phyloP scores from a whole-genome alignment of 2,113 vertebrate species.

The Megaceryle torquata region DNA sequence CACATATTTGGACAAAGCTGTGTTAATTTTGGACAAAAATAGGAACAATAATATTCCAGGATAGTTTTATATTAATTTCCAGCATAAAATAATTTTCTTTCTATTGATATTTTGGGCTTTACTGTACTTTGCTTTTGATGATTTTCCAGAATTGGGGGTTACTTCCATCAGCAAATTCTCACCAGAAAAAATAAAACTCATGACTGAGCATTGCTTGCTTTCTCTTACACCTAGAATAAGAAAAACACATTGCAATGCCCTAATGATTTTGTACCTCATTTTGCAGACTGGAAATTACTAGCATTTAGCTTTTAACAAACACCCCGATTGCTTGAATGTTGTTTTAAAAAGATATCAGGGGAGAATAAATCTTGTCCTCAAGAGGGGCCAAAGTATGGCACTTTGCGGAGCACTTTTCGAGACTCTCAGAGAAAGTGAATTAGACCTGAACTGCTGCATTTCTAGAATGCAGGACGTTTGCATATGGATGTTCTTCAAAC shows the following conservation, averaged over 20 bases:
- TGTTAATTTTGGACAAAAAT: too few relatives aligned
- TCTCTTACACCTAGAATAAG: not conserved
- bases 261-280: not conserved
- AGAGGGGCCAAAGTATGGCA: not conserved
- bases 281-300: not conserved
- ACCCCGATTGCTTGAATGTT: not conserved
- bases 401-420: not conserved
- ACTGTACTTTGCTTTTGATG: not conserved
- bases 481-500: not conserved
- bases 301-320: not conserved
- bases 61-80: not conserved
- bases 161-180: constrained; percentile 29
- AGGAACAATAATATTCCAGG: not conserved
- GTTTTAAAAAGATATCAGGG: not conserved
- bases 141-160: constrained; percentile 15
- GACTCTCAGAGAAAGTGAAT: not conserved
- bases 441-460: not conserved
- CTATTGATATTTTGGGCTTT: not conserved
- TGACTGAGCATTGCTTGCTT: not conserved
- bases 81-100: not conserved
- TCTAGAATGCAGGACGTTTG: not conserved
- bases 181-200: constrained; percentile 16
- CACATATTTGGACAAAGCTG: too few relatives aligned
- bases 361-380: not conserved
- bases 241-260: not conserved